Evolutionary conservation across 2,888 invertebrate species (phyloP), one percentile per base, ranked within the genome.

Genomic region (Cephus runcator): DNA sequence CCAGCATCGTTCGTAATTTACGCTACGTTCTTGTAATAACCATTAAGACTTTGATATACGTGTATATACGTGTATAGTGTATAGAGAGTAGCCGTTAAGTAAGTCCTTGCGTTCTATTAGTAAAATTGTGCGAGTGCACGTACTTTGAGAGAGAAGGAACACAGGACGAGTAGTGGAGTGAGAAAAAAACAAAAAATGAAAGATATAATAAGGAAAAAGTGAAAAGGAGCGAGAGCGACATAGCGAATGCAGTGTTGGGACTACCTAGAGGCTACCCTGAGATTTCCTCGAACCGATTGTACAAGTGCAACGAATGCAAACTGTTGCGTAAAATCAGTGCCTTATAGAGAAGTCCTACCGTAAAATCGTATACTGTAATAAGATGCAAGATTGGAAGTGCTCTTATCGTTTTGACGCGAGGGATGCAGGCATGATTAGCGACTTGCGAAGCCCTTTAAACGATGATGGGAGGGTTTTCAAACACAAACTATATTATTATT

Each of bases 271-370:
- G 74, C 74, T 74, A 71, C 33, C 71, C 71, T 31, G 34, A 34
- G 35, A 74, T 33, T 74, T 33, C 12, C 30, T 74, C 36, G 35
- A 34, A 71, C n/a, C 74, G 36, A 74, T 74, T 76, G 77, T 77
- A 83, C 79, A 81, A 81, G 33, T 35, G 74, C 74, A 74, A 74
- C 74, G 74, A 34, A 34, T 34, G 35, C 35, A 30, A 71, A 80
- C 73, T 82, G 80, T 84, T 85, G 84, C 81, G 75, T 85, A 79
- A 83, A 85, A 85, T 86, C 84, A 87, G 88, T 88, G 88, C 87
- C 88, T 88, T 87, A 86, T 81, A 81, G 74, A 73, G 79, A 76
- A 80, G 73, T 77, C 80, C 76, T 75, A 33, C 77, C 34, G 75
- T 35, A 74, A 79, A 73, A 76, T 71, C 31, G 76, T 30, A 56